These are phyloP conservation scores for Psephotus haematonotus DNA, from an alignment of 2,113 vertebrate genomes.

Conservation along the genomic window DNA sequence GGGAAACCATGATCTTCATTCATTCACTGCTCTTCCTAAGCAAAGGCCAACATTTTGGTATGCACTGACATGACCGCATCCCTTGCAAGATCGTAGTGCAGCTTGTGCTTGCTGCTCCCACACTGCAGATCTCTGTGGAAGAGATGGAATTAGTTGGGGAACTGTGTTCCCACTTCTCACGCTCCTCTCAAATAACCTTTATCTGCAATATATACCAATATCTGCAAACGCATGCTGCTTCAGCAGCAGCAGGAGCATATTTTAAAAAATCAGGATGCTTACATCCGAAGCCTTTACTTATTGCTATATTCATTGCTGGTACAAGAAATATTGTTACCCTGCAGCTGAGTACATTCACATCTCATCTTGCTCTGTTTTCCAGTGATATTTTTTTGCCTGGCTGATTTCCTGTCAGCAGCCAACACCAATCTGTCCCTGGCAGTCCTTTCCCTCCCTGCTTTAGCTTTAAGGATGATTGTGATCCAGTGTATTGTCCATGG, in stretches of 20 bases:
- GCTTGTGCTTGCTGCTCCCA: not conserved
- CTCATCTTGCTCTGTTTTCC: not conserved
- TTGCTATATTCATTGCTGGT: not conserved
- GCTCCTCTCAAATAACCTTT: not conserved
- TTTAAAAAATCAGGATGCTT: not conserved
- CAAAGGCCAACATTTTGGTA: not conserved
- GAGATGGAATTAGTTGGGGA: not conserved
- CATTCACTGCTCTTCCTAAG: not conserved
- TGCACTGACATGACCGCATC: not conserved
- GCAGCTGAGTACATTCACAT: not conserved
- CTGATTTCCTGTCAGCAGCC: not conserved
- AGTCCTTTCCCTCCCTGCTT: not conserved
- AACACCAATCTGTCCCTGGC: slow-evolving; percentile 1
- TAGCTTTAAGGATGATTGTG: not conserved
- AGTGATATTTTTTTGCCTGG: slow-evolving; percentile 6
- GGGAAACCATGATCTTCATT: not conserved
- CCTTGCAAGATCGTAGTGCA: not conserved
- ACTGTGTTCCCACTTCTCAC: not conserved
- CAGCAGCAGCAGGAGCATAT: not conserved
- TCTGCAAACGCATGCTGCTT: not conserved
- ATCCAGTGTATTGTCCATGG: not conserved
- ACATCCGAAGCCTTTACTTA: not conserved
- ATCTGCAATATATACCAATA: not conserved
- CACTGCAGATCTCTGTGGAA: not conserved
- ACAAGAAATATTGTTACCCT: slow-evolving; percentile 1